phyloP scores from a whole-genome alignment of 2,113 vertebrate genomes.

The Balaeniceps rex region DNA sequence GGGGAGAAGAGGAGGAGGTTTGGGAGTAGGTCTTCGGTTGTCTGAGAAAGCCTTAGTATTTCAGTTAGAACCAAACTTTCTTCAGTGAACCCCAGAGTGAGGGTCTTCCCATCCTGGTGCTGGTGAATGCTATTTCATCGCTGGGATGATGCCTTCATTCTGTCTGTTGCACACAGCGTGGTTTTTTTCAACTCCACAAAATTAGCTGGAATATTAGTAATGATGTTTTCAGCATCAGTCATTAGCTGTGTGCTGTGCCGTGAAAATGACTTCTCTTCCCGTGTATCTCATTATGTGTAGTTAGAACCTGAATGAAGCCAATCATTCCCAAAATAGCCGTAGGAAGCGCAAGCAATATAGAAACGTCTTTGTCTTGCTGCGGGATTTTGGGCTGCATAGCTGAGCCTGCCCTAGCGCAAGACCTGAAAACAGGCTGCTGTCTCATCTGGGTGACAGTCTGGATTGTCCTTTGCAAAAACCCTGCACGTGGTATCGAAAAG shows the following conservation, averaged over 20 bases:
- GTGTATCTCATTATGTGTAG: background rate
- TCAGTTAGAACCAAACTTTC: background rate
- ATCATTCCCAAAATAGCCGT: conserved; percentile 36
- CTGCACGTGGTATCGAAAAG: conserved; percentile 1
- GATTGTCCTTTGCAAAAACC: conserved; percentile 17
- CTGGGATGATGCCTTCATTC: background rate
- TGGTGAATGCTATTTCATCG: background rate
- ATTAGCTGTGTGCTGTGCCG: background rate
- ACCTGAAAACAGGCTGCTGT: conserved; percentile 32
- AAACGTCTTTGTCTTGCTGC: background rate
- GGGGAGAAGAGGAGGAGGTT: background rate
- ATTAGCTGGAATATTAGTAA: background rate
- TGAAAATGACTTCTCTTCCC: background rate
- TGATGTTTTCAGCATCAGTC: background rate
- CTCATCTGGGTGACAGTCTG: conserved; percentile 17
- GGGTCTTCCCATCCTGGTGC: background rate
- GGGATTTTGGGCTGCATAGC: background rate
- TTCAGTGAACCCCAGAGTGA: background rate
- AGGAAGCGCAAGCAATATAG: background rate
- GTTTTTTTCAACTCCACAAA: background rate
- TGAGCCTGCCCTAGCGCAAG: background rate
- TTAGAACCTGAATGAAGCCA: conserved; percentile 3
- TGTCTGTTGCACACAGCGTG: background rate
- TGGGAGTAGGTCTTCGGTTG: background rate
- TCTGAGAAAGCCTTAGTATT: background rate